phyloP scores from a whole-genome alignment of 2,113 vertebrate genomes.

The Pampusana beccarii region DNA sequence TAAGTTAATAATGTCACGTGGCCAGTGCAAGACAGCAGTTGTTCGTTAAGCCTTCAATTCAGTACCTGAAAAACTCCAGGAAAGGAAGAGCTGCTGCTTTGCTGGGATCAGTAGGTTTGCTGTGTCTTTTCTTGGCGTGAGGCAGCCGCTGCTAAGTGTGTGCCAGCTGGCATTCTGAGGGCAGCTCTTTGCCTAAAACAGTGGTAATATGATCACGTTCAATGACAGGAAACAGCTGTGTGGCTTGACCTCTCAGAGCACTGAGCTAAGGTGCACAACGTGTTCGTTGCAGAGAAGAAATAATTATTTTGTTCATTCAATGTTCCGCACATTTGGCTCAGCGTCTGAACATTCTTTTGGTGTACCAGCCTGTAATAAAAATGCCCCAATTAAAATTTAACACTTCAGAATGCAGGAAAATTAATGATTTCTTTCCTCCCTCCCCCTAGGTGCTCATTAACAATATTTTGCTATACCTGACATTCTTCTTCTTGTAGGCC shows the following conservation, averaged over 20 bases:
- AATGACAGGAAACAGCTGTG: not conserved
- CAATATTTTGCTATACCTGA: slow-evolving; percentile 27
- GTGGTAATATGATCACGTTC: not conserved
- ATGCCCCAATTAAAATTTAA: slow-evolving; percentile 50
- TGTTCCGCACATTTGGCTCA: not conserved
- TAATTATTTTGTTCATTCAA: not conserved
- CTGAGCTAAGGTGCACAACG: not conserved
- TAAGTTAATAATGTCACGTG: not conserved
- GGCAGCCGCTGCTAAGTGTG: not conserved
- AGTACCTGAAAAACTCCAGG: not conserved
- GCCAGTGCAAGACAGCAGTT: not conserved
- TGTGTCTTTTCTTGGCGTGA: not conserved
- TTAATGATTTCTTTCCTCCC: not conserved
- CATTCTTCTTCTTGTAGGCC: not conserved
- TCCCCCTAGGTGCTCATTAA: slow-evolving; percentile 18
- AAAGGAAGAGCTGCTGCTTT: not conserved
- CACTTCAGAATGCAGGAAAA: slow-evolving; percentile 28
- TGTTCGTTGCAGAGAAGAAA: not conserved
- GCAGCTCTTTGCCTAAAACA: not conserved
- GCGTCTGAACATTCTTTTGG: not conserved
- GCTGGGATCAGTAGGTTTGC: not conserved
- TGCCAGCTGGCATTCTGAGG: not conserved
- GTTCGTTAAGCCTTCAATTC: not conserved
- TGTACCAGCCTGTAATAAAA: slow-evolving; percentile 7
- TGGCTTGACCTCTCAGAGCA: not conserved